Evolutionary conservation across 2,888 invertebrate species (phyloP), one percentile per base, ranked within the genome.

Genomic region (Trypoxylon attenuatum): DNA sequence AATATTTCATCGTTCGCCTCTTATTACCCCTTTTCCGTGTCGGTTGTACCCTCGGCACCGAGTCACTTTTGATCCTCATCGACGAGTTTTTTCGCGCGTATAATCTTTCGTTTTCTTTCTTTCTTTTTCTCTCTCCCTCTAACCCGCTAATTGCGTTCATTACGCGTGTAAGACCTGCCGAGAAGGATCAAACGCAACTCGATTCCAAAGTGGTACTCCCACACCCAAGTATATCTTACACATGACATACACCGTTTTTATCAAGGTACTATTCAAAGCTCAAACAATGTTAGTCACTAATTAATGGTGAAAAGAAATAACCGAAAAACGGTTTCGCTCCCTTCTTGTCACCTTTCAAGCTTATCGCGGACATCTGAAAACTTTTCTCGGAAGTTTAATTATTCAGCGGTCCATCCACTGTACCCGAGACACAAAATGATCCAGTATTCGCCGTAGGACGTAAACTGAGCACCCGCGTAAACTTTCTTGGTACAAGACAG

Each of bases 211-310:
- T 79, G 78, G 80, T 83, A 85, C 82, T 81, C 83, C 83, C 85
- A 83, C 84, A 87, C 85, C 85, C 85, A 86, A 84, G 83, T 84
- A 83, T 86, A 86, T 84, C 82, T 86, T 86, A 87, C 86, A 87
- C 86, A 87, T 87, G 86, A 87, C 87, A 87, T 86, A 87, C 83
- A 87, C 85, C 85, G 84, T 83, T 84, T 85, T 85, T 82, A 85
- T 86, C 79, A 86, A 86, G 81, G 82, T 86, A 86, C 87, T 87
- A 87, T 83, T 84, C 83, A 81, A 87, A 87, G 87, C 87, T 86
- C 85, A 86, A 87, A 87, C 86, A 85, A 86, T 86, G 87, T 87
- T 87, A 86, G 86, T 86, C 84, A 87, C 86, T 87, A 87, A 82
- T 81, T 87, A 84, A 86, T 85, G 83, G 84, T 87, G 85, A 84